phyloP scores from a whole-genome alignment of 2,113 vertebrate genomes.

The Meles meles region DNA sequence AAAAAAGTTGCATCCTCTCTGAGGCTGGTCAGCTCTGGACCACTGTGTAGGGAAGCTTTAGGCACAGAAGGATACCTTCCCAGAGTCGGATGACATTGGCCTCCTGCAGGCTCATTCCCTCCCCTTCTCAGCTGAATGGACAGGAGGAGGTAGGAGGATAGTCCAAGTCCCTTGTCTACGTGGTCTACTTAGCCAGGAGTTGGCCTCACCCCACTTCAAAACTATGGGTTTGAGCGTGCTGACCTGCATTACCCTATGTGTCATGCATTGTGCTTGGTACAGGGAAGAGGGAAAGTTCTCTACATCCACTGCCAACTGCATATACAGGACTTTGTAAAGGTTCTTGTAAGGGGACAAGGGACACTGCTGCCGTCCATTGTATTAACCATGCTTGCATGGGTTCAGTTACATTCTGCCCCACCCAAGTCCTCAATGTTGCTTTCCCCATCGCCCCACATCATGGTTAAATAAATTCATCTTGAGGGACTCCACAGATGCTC shows the following conservation, averaged over 20 bases:
- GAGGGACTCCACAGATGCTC: too few species aligned
- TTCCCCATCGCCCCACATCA: neutral
- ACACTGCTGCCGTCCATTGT: accelerated
- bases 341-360: neutral
- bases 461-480: accelerated
- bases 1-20: accelerated
- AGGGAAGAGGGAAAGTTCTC: accelerated
- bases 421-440: accelerated
- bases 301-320: accelerated
- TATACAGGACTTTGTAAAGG: accelerated
- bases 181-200: neutral
- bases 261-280: accelerated
- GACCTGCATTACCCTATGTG: accelerated
- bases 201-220: neutral
- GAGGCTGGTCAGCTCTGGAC: neutral
- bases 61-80: accelerated
- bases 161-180: accelerated
- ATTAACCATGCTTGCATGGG: accelerated
- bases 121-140: accelerated
- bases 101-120: accelerated
- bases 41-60: accelerated
- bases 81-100: neutral
- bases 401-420: accelerated
- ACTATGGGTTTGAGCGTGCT: accelerated
- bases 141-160: accelerated